Evolutionary conservation across 2,113 vertebrate genomes (phyloP).

Genomic region (Bucco capensis): DNA sequence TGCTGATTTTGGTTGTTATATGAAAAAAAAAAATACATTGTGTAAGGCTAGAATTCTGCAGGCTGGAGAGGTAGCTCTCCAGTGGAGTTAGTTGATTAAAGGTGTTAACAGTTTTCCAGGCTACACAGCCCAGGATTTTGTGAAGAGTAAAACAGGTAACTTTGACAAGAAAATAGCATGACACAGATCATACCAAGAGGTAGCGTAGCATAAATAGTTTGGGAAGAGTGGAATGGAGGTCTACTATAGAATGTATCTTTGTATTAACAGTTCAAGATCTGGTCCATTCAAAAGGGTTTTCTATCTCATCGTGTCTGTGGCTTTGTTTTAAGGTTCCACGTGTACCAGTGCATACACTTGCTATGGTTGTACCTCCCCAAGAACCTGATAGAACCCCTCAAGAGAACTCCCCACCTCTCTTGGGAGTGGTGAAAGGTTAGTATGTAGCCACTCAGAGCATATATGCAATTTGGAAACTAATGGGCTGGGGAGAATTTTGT

Average conservation of each 20-base stretch:
- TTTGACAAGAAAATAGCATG: not conserved
- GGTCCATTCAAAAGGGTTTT: not conserved
- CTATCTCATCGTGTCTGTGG: not conserved
- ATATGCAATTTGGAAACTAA: not conserved
- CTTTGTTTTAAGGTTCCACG: slow-evolving; percentile 86
- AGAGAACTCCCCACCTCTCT: slow-evolving; percentile 83
- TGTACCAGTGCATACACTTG: slow-evolving; percentile 95
- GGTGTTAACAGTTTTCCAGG: not conserved
- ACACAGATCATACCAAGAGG: not conserved
- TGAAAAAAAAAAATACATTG: not conserved
- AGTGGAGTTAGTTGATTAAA: not conserved
- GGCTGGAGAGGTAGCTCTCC: not conserved
- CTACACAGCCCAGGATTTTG: not conserved
- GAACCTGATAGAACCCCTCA: slow-evolving; percentile 94
- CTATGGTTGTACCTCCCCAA: slow-evolving; percentile 98
- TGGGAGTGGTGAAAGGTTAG: slow-evolving; percentile 91
- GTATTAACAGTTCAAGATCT: not conserved
- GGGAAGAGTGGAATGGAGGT: not conserved
- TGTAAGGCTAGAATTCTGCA: not conserved
- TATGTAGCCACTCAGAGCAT: not conserved
- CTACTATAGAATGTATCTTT: not conserved
- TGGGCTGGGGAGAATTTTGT: not conserved
- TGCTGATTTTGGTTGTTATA: not conserved
- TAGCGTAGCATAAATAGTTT: not conserved
- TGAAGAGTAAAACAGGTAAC: not conserved